Evolutionary conservation across 2,797 vertebrate genomes (phyloP), one percentile per base, ranked within the genome.

Genomic region (Pseudomugil gertrudae): DNA sequence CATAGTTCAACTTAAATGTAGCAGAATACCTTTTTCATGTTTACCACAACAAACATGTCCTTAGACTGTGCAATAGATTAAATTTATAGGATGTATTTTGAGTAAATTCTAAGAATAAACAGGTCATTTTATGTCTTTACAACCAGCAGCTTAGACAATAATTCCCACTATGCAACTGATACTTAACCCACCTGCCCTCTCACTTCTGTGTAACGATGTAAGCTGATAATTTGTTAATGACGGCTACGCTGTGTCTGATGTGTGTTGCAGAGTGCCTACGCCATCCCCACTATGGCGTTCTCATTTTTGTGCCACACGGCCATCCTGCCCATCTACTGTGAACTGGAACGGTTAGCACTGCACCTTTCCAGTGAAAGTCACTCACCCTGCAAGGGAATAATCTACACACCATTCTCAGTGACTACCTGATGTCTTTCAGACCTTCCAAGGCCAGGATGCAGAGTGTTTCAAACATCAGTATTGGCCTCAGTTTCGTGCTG

Each of bases 231-330:
- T 80, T 80, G 83, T 64, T 66, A 78, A 79, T 79, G 74, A 75
- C 9, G 17, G 40, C 50, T 53, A 61, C 48, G 59, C 47, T 77
- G 63, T 30, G 63, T 30, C 61, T 63, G 52, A 40, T 83, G 62
- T 89, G 38, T 89, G 78, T 95, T 95, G 71, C 88, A 99, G 97
- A 97, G 95, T 84, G 95, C 92, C 74, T 99, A 95, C 58, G 95
- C 96, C 63, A 87, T 99, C 79, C 97, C 98, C 73, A 97, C 95
- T 21, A 96, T 98, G 96, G 95, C 96, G 19, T 98, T 99, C 90
- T 98, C 97, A 85, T 99, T 99, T 83, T 93, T 99, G 73, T 99
- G 98, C 92, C 97, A 99, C 88, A 99, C 97, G 0, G 95, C 96
- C 14, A 73, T 98, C 78, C 90, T 99, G 80, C 97, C 97, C 29